These are phyloP conservation scores for Willowsia nigromaculata DNA, from an alignment of 2,888 invertebrate species.

Conservation along the genomic window DNA sequence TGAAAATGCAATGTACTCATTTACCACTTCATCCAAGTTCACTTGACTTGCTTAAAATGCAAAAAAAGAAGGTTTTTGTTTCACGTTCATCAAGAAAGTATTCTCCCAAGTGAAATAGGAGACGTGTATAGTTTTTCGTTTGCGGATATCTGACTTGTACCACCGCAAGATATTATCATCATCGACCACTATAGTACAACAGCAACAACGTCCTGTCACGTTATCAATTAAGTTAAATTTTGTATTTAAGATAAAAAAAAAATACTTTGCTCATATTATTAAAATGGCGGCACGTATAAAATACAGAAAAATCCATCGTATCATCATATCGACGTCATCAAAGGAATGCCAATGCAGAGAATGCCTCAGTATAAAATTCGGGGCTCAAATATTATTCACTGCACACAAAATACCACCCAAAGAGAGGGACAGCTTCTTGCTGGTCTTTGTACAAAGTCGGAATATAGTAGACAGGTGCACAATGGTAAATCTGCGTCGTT, in stretches of 20 bases:
- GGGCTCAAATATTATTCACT: neutral
- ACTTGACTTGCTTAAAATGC: neutral
- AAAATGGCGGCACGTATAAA: conserved; percentile 15
- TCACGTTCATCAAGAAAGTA: conserved; percentile 12
- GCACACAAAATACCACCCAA: conserved; percentile 32
- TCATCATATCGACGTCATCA: conserved; percentile 1
- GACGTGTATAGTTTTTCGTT: neutral
- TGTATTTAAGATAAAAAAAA: too few relatives aligned
- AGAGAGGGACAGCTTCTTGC: conserved; percentile 2
- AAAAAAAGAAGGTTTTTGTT: conserved; percentile 13
- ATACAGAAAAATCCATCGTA: neutral
- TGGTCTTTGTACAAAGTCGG: neutral
- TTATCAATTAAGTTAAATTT: conserved; percentile 41
- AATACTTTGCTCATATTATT: too few relatives aligned
- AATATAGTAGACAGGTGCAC: neutral
- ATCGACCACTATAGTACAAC: neutral
- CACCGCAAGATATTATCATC: conserved; percentile 14
- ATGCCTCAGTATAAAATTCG: neutral
- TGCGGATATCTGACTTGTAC: neutral
- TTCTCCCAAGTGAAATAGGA: conserved; percentile 5
- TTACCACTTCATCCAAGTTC: neutral
- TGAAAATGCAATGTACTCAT: conserved; percentile 24
- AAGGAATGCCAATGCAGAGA: conserved; percentile 12
- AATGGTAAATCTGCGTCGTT: neutral
- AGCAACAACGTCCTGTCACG: conserved; percentile 36